Evolutionary conservation across 2,113 vertebrate genomes (phyloP).

Genomic region (Nesoenas mayeri): DNA sequence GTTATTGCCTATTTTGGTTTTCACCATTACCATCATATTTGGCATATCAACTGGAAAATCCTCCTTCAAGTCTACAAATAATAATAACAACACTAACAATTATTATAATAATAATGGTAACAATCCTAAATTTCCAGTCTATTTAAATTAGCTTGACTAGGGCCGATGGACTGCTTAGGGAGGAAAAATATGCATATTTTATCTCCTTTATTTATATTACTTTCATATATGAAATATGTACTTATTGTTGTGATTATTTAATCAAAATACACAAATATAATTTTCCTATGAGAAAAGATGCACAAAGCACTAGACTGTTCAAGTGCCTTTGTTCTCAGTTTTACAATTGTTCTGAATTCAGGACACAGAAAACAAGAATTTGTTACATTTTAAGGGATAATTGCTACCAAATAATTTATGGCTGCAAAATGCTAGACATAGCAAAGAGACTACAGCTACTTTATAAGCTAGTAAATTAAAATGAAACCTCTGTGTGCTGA

Average conservation of each 20-base stretch:
- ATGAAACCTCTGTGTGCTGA: constrained; percentile 39
- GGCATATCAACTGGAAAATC: neutral
- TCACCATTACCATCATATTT: neutral
- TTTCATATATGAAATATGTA: neutral
- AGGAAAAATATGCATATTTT: neutral
- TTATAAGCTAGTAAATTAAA: constrained; percentile 73
- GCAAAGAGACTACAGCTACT: constrained; percentile 52
- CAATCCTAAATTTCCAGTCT: neutral
- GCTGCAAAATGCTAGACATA: constrained; percentile 40
- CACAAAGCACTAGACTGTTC: neutral
- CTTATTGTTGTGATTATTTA: neutral
- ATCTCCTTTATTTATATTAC: neutral
- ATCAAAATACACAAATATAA: neutral
- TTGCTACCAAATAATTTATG: constrained; percentile 76
- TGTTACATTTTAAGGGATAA: constrained; percentile 69
- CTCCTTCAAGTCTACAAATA: neutral
- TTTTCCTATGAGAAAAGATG: neutral
- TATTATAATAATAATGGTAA: neutral
- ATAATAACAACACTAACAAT: neutral
- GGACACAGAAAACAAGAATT: constrained; percentile 54
- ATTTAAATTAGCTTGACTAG: neutral
- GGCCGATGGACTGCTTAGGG: neutral
- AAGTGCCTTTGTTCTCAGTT: neutral
- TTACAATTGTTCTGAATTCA: constrained; percentile 58
- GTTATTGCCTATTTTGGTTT: neutral